Evolutionary conservation across 2,888 invertebrate genomes (phyloP), one percentile per base, ranked within the genome.

Genomic region (Troides oblongomaculatus): DNA sequence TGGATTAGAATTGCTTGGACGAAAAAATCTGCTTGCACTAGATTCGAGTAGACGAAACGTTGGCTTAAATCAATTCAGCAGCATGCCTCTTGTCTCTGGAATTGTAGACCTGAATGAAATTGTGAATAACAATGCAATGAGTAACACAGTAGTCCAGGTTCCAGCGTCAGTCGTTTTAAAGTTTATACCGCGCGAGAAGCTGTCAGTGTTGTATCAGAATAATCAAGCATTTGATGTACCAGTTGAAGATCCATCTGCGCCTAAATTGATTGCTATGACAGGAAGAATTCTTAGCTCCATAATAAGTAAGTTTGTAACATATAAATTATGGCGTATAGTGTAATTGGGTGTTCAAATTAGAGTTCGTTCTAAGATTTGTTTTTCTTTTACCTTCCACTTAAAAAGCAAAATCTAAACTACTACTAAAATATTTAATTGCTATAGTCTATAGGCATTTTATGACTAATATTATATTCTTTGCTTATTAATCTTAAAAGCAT

Each of bases 191-290:
- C 67, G 43, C 12, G 43, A 67, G 7, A 43, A 62, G 17, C 14
- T 67, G n/a, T 58, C 57, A 46, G n/a, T 25, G 30, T 25, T 67
- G 46, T 67, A 67, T 43, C 57, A 30, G 18, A 57, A 58, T 3
- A 67, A 67, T 56, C 62, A 62, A 62, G 62, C 57, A 4, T 25
- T 67, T 56, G 57, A 62, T 4, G 46, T 67, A 25, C 66, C 66
- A 17, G 25, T 43, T 17, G 30, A 6, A 30, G 62, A 68, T 46
- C 67, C 67, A 23, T 62, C 43, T 10, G 30, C 21, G 17, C 67
- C 67, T 17, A 68, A 58, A 30, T 68, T 68, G 30, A 58, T 62
- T 18, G 67, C 62, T 18, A 46, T 68, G 46, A 39, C 62, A 7
- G 58, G 39, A 7, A 62, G 62, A 57, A n/a, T 68, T 46, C 58